Base-by-base conservation (phyloP, 2,888 invertebrate species). In the Toxonevra muliebris region DNA sequence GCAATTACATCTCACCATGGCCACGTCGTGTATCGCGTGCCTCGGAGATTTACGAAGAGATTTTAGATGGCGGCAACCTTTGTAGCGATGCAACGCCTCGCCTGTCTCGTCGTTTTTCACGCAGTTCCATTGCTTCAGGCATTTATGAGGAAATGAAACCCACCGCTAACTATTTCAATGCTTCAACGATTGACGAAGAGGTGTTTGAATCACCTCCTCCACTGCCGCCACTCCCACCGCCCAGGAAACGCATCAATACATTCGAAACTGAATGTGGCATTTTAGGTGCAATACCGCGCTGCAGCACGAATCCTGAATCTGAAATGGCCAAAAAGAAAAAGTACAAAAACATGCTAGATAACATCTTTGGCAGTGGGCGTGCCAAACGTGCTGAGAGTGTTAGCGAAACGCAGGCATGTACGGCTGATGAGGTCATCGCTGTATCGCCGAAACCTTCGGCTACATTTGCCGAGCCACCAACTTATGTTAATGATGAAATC, bases 121-220 rank as follows among this genome's bases (percentile, higher is more conserved):
- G 84, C 1, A 77, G 77, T 0, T 86, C 86, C 0, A 77, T 84
- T 45, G 82, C 83, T 0, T 85, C 85, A 1, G 85, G 85, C 3
- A 85, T 85, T 30, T 85, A 85, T 69, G 86, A 86, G 71, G 86
- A 85, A 70, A 86, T 86, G 86, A 84, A 83, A 70, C 77, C 81
- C 1, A 70, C 72, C 11, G 17, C 67, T 1, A 63, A 59, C 40
- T 71, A 74, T 30, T 75, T 76, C 45, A 72, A 76, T 15, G 66
- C 76, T 0, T n/a, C n/a, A n/a, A n/a, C n/a, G n/a, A 75, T 80
- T 20, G 68, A 75, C 17, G 81, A 82, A 50, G 74, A 75, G 57
- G 72, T 75, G 0, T 69, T 75, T 1, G 73, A 77, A 1, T 10
- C 71, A 43, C 72, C 74, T 12, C 81, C 81, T 42, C 77, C 77